Evolutionary conservation across 2,888 invertebrate species (phyloP), one percentile per base, ranked within the genome.

Genomic region (Plebejus melissa): DNA sequence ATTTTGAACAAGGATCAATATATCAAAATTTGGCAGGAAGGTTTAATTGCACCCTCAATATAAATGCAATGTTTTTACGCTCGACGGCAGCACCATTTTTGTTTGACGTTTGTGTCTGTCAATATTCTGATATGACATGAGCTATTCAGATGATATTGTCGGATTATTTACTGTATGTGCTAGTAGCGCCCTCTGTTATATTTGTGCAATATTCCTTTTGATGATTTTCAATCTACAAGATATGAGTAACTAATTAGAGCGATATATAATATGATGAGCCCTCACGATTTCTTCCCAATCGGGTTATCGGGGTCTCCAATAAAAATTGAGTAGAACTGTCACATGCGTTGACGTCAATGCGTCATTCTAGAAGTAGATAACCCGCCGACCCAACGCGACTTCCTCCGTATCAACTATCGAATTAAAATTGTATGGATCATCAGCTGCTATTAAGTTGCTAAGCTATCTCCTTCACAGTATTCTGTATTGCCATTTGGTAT

Each of bases 311-410:
- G 70, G 76, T 76, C 74, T 76, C 74, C 74, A 78, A 77, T 76
- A 78, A 78, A 78, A 80, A 79, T 75, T 76, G 75, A 76, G 75
- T 77, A 76, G 78, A 76, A 71, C 77, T 76, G 78, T 75, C 79
- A 77, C 74, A 77, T 71, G 74, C 78, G 82, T 82, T 83, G 83
- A 84, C 84, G 84, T 84, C 84, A 84, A 80, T 78, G 81, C 80
- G 81, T 83, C 82, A 81, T 82, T 82, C 83, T 83, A 83, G 85
- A 84, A 81, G 79, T 76, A 74, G 87, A 87, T 88, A 87, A 86
- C 87, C 86, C 81, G 75, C 74, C 50, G 74, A 74, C 76, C 79
- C 84, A 86, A 85, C 86, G 81, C 82, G 79, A 82, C 82, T 85
- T 86, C 86, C 86, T 84, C 77, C 69, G 46, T 76, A 76, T 76